Evolutionary conservation across 2,797 vertebrate genomes (phyloP).

Genomic region (Schizothorax lantsangensis): DNA sequence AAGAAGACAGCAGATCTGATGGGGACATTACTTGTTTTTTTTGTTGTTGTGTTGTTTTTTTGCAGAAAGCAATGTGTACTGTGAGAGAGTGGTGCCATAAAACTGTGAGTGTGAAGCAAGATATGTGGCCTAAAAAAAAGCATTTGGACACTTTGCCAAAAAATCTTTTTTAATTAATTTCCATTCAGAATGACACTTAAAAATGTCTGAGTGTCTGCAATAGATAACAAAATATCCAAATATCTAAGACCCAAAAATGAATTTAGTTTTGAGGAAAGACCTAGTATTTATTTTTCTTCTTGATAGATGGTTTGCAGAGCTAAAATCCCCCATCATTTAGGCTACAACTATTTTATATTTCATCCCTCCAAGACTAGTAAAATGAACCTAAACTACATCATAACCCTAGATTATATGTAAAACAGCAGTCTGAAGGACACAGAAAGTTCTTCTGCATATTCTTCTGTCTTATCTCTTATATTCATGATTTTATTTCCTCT

Average conservation of each 20-base stretch:
- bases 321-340: not conserved
- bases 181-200: not conserved
- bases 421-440: not conserved
- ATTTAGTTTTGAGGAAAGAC: not conserved
- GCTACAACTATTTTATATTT: not conserved
- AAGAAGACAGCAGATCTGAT: conserved; percentile 51
- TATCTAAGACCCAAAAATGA: not conserved
- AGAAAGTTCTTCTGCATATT: not conserved
- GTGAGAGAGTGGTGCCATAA: not conserved
- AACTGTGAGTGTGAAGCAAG: not conserved
- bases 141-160: not conserved
- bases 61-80: not conserved
- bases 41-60: too few species aligned
- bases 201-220: too few species aligned
- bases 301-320: too few species aligned
- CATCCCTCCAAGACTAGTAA: not conserved
- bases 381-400: not conserved
- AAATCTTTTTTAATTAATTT: not conserved
- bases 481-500: not conserved
- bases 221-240: too few species aligned
- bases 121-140: not conserved
- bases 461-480: too few species aligned
- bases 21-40: conserved; percentile 41
- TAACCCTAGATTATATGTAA: not conserved
- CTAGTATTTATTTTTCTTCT: not conserved